Percentiles rank a stretch among this genome's conserved stretches.
Evolutionary conservation across 2,113 vertebrate genomes (phyloP).

Genomic region (Eubucco bourcierii): DNA sequence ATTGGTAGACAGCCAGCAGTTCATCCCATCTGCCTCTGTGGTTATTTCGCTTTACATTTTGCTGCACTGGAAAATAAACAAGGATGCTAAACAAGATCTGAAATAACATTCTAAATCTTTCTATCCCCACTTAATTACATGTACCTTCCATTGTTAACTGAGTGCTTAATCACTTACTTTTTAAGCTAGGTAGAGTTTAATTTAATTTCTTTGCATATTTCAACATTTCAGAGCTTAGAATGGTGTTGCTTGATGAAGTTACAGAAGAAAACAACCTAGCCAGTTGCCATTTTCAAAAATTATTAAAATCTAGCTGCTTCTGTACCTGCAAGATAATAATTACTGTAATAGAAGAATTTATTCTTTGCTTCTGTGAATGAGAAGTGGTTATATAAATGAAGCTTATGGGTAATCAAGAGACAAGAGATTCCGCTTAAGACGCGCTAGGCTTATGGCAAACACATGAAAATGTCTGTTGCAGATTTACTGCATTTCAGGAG

Average conservation of each 20-base stretch:
- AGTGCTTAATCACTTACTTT: background rate
- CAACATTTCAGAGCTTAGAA: background rate
- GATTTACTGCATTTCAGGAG: too few relatives aligned
- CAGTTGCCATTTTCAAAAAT: background rate
- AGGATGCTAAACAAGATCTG: background rate
- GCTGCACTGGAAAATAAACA: background rate
- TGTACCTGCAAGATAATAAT: background rate
- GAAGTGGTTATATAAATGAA: background rate
- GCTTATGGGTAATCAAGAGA: background rate
- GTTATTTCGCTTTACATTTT: background rate
- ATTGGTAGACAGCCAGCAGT: background rate
- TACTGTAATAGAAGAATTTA: background rate
- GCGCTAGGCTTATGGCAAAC: background rate
- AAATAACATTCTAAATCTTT: background rate
- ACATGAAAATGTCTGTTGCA: too few relatives aligned
- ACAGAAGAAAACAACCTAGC: background rate
- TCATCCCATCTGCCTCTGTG: background rate
- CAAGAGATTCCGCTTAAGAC: background rate
- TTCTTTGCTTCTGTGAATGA: background rate
- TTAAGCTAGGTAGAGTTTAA: background rate
- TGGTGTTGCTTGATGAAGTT: background rate
- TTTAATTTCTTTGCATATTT: background rate
- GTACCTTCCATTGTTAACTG: background rate
- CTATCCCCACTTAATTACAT: background rate
- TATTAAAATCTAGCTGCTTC: background rate